These are phyloP conservation scores for Actinopyga echinites DNA, from an alignment of 53 echinoderm and acorn worm genomes.

Conservation along the genomic window DNA sequence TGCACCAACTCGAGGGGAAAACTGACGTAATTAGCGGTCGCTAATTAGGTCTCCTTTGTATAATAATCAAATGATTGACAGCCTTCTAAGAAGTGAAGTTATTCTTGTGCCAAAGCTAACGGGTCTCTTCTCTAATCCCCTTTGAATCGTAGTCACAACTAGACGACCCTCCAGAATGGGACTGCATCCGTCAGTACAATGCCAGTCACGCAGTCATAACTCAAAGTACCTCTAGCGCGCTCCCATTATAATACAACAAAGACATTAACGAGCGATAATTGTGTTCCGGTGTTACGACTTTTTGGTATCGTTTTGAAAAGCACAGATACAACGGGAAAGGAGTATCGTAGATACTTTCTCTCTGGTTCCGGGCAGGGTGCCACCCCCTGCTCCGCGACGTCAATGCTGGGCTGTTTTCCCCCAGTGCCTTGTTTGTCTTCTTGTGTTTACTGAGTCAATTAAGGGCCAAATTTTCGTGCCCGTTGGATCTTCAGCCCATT, in stretches of 20 bases:
- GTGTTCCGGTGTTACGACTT: too few species aligned
- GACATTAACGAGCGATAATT: too few species aligned
- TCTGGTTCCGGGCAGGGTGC: neutral
- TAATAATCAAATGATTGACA: slow-evolving; percentile 15
- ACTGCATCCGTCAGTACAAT: too few species aligned
- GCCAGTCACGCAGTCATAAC: too few species aligned
- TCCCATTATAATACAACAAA: too few species aligned
- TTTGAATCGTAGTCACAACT: neutral
- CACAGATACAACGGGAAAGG: too few species aligned
- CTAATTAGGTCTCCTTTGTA: slow-evolving; percentile 21
- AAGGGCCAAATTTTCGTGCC: neutral
- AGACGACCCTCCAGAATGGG: neutral
- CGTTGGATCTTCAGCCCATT: neutral
- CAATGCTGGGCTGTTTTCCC: neutral
- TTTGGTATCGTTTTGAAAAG: too few species aligned
- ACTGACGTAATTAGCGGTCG: slow-evolving; percentile 23
- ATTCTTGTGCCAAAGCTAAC: slow-evolving; percentile 19
- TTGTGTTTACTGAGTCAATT: slow-evolving; percentile 7
- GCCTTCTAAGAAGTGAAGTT: neutral
- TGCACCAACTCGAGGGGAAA: slow-evolving; percentile 2
- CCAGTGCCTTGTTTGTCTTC: neutral
- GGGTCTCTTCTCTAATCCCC: neutral
- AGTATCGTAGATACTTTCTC: neutral
- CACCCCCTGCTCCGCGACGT: slow-evolving; percentile 9
- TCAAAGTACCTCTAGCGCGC: too few species aligned